A percentile compares a stretch with the other conserved stretches of the same genome.
These are phyloP conservation scores for Torymus tubicola DNA, from an alignment of 2,888 invertebrate genomes.

Conservation along the genomic window DNA sequence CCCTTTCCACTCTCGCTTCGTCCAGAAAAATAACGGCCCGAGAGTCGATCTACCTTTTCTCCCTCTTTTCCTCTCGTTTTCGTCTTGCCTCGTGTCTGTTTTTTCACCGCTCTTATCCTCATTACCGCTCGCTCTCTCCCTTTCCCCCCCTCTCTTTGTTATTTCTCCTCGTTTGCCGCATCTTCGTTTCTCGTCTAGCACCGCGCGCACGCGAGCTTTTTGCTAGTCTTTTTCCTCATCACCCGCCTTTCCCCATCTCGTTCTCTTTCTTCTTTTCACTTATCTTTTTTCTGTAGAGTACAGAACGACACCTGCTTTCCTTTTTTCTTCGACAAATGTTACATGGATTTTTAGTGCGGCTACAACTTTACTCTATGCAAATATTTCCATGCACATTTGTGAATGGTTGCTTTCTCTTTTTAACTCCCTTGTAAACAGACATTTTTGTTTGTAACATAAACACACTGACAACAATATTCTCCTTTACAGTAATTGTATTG, in stretches of 20 bases:
- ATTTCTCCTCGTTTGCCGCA: background rate
- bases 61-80: background rate
- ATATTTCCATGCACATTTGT: background rate
- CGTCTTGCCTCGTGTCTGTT: constrained; percentile 5
- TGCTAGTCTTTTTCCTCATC: background rate
- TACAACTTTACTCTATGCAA: background rate
- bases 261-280: background rate
- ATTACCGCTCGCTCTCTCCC: constrained; percentile 25
- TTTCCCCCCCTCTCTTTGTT: background rate
- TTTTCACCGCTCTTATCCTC: constrained; percentile 43
- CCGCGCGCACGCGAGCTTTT: constrained; percentile 10
- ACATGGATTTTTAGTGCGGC: constrained; percentile 1
- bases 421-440: background rate
- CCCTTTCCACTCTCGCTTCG: background rate
- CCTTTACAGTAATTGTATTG: too few species aligned
- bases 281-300: background rate
- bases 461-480: too few species aligned
- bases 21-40: constrained; percentile 19
- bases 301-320: constrained; percentile 1
- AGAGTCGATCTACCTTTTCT: background rate
- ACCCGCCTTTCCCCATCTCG: background rate
- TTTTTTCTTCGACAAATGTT: background rate
- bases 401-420: background rate
- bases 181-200: background rate
- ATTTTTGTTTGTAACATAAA: too few species aligned